Base-by-base conservation (phyloP, 2,797 vertebrate species). In the Notolabrus celidotus region DNA sequence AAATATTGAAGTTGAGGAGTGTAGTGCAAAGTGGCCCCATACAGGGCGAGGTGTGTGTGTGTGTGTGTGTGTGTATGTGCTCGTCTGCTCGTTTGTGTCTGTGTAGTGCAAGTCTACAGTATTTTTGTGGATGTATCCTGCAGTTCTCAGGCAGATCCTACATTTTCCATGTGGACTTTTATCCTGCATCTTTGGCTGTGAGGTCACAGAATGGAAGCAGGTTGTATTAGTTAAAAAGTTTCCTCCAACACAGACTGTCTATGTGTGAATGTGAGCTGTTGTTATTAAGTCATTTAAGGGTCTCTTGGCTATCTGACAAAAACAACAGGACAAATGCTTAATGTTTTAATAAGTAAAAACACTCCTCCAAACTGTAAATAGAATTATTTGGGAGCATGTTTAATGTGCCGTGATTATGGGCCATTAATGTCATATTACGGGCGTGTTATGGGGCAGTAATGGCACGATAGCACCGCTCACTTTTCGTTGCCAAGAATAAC, bases 1-100 rank as follows among this genome's bases (percentile, higher is more conserved):
- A 94, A 94, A 93, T 94, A 93, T 93, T 92, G 85, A 94, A 90
- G 86, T 89, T 87, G 86, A 86, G 87, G 72, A 83, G 90, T 90
- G 88, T 87, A 88, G 90, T 83, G 86, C 83, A 89, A 89, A 92
- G 90, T 92, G 88, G 88, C 88, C 85, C 83, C 88, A 91, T 82
- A 55, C 86, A 73, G 88, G 57, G 88, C 29, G 70, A 84, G 88
- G 65, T 72, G 71, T 74, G 67, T 66, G 41, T 41, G 61, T 61
- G 36, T 43, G 38, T 66, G 55, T 61, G 53, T 56, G 50, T 15
- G 53, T 58, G 64, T 49, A 23, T 10, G 29, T 31, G 29, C 31
- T 34, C 36, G 34, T 36, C 34, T 11, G 6, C 56, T 29, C 49
- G 54, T 17, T n/a, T 50, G 54, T 71, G 47, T 56, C 20, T 67